A percentile compares a stretch with the other conserved stretches of the same genome.
These are phyloP conservation scores for Tiliacea citrago DNA, from an alignment of 2,888 invertebrate species.

Conservation along the genomic window DNA sequence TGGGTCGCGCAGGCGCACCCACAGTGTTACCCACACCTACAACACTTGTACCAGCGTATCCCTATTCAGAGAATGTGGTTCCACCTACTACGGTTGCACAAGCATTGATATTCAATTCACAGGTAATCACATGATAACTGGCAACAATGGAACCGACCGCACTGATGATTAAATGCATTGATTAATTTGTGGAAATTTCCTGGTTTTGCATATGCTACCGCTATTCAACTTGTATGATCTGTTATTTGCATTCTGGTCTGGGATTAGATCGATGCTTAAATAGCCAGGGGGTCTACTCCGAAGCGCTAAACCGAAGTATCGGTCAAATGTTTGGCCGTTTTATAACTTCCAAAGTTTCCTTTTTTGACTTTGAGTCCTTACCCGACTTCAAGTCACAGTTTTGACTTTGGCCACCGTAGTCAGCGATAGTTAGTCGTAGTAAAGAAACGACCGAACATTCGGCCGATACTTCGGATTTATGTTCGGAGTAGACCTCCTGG, in stretches of 20 bases:
- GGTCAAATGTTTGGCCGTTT: too few species aligned
- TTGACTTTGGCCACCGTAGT: too few species aligned
- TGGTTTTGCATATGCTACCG: slow-evolving; percentile 40
- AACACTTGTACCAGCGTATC: slow-evolving; percentile 69
- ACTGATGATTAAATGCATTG: slow-evolving; percentile 47
- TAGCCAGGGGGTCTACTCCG: too few species aligned
- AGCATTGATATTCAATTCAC: slow-evolving; percentile 77
- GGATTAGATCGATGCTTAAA: slow-evolving; percentile 43
- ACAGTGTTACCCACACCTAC: slow-evolving; percentile 76
- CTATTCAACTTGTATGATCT: slow-evolving; percentile 42
- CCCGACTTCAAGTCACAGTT: too few species aligned
- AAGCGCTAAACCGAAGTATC: too few species aligned
- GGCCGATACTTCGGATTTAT: too few species aligned
- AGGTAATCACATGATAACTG: slow-evolving; percentile 73
- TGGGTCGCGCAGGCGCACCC: slow-evolving; percentile 80
- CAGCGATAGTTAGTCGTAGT: too few species aligned
- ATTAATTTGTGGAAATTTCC: slow-evolving; percentile 58
- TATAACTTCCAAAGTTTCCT: too few species aligned
- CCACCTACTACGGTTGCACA: slow-evolving; percentile 81
- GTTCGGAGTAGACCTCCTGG: too few species aligned
- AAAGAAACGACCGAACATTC: too few species aligned
- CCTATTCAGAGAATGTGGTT: slow-evolving; percentile 80
- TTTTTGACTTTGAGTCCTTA: too few species aligned
- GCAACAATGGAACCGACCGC: slow-evolving; percentile 60
- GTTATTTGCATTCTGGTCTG: slow-evolving; percentile 48